Evolutionary conservation across 2,888 invertebrate genomes (phyloP).

Genomic region (Noctua fimbriata): DNA sequence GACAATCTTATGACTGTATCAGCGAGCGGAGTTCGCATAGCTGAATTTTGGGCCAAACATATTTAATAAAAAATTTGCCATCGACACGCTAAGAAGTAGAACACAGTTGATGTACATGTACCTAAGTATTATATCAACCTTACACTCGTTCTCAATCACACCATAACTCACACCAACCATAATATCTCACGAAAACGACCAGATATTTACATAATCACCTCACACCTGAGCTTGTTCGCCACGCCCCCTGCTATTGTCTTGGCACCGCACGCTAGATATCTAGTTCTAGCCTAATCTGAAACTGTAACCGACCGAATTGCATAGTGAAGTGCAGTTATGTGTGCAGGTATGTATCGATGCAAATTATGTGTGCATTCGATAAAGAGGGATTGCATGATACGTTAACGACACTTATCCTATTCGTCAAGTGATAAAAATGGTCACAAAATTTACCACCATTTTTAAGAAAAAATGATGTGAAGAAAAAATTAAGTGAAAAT

Average conservation of each 20-base stretch:
- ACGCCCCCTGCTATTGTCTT: slow-evolving; percentile 79
- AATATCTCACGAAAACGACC: slow-evolving; percentile 64
- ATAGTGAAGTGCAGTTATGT: slow-evolving; percentile 10
- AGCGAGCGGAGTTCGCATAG: no score
- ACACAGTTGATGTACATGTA: background rate
- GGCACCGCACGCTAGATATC: slow-evolving; percentile 69
- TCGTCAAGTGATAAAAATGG: background rate
- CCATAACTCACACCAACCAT: slow-evolving; percentile 57
- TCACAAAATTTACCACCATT: background rate
- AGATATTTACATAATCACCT: slow-evolving; percentile 72
- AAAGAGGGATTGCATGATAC: background rate
- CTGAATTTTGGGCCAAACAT: no score
- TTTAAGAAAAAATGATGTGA: no score
- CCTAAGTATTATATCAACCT: background rate
- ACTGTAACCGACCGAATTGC: slow-evolving; percentile 71
- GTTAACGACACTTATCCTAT: background rate
- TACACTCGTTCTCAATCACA: slow-evolving; percentile 3
- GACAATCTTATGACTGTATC: no score
- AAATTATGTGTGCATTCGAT: slow-evolving; percentile 20
- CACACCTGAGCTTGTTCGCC: slow-evolving; percentile 69
- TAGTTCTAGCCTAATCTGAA: slow-evolving; percentile 73
- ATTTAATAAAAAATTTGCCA: no score
- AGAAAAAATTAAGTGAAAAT: no score
- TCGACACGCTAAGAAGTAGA: no score
- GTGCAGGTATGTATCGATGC: background rate